Percentiles rank a stretch among this genome's conserved stretches.
phyloP scores from a whole-genome alignment of 2,888 invertebrate genomes.

The Synergus laeviventris region DNA sequence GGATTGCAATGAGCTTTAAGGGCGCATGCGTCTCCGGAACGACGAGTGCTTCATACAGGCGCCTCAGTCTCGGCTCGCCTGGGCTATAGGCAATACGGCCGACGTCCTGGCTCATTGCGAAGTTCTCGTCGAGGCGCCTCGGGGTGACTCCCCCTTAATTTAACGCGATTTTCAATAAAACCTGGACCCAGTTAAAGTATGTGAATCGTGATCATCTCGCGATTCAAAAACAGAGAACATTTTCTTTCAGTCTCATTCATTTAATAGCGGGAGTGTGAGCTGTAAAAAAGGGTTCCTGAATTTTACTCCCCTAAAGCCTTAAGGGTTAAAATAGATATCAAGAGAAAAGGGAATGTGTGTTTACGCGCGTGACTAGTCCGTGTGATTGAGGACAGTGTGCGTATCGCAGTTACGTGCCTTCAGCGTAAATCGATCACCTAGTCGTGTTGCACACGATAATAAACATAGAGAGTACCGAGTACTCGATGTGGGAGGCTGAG shows the following conservation, averaged over 20 bases:
- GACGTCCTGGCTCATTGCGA: conserved; percentile 47
- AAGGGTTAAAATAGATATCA: conserved; percentile 3
- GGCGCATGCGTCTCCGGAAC: conserved; percentile 60
- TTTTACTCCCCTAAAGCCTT: conserved; percentile 8
- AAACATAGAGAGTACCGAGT: conserved; percentile 41
- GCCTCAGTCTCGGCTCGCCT: conserved; percentile 73
- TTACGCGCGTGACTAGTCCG: conserved; percentile 48
- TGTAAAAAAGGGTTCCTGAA: not conserved
- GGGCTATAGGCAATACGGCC: conserved; percentile 69
- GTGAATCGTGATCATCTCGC: not conserved
- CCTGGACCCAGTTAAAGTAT: not conserved
- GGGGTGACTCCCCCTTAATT: conserved; percentile 2
- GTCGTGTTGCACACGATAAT: conserved; percentile 48
- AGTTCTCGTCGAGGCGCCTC: conserved; percentile 49
- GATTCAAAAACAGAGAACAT: not conserved
- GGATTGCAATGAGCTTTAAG: conserved; percentile 44
- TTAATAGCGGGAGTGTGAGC: not conserved
- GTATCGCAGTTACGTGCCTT: conserved; percentile 49
- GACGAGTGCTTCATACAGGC: conserved; percentile 66
- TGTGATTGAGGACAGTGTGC: conserved; percentile 43
- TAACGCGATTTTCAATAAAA: conserved; percentile 2
- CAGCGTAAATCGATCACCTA: conserved; percentile 54
- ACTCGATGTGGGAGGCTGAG: conserved; percentile 37
- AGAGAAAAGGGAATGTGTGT: conserved; percentile 33
- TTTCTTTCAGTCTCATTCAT: not conserved